Evolutionary conservation across 2,797 vertebrate genomes (phyloP).

Genomic region (Halcyon badia): DNA sequence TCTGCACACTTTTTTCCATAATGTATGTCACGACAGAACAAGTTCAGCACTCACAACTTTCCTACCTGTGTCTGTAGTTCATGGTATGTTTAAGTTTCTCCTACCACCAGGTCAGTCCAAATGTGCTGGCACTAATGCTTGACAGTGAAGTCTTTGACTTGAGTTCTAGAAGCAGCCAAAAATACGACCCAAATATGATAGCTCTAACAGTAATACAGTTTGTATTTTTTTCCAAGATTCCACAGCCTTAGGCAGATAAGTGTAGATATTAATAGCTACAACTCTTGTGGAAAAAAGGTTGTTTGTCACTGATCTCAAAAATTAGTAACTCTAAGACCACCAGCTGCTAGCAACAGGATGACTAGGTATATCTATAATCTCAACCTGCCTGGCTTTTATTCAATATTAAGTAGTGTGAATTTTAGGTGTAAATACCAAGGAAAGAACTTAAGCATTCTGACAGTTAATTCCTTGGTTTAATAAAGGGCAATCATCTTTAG

Average conservation of each 20-base stretch:
- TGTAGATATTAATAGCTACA: neutral
- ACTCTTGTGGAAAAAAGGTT: neutral
- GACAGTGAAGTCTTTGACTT: neutral
- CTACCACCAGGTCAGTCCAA: neutral
- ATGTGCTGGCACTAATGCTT: neutral
- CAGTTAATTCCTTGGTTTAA: neutral
- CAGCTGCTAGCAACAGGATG: neutral
- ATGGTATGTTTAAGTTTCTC: neutral
- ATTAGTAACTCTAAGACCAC: neutral
- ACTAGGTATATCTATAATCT: neutral
- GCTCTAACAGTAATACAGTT: neutral
- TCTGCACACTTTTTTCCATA: neutral
- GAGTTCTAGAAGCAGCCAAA: neutral
- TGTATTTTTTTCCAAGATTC: neutral
- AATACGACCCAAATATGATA: neutral
- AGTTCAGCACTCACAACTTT: neutral
- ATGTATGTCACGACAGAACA: neutral
- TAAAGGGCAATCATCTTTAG: neutral
- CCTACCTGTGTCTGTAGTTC: neutral
- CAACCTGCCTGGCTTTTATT: neutral
- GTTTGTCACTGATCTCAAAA: neutral
- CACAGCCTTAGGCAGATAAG: neutral
- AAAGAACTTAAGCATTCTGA: neutral
- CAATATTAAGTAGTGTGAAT: neutral
- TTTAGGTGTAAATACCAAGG: neutral